Evolutionary conservation across 2,888 invertebrate genomes (phyloP), one percentile per base, ranked within the genome.

Genomic region (Tupiocoris notatus): DNA sequence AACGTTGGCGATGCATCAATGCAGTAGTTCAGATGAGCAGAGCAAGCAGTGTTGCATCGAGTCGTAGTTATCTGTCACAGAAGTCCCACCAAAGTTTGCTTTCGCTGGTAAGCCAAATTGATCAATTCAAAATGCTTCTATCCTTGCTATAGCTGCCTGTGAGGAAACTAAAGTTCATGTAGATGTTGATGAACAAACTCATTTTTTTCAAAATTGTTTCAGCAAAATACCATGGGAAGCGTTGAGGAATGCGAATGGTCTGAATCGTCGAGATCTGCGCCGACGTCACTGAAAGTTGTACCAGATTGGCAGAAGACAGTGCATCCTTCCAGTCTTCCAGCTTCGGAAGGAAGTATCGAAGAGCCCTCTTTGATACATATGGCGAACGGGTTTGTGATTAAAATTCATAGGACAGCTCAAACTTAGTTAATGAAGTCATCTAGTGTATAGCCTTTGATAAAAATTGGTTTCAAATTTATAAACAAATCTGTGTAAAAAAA

Each of bases 21-120:
- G 92, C 92, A 22, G 91, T 92, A 64, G 88, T 93, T 85, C 93
- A 94, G 85, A 86, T 93, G 62, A 93, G 93, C 83, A 88, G 94
- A 79, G 91, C 93, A 65, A 76, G 79, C 65, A 80, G 80, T 63
- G 61, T 70, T 1, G 67, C 17, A 16, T 75, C 79, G 16, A 79
- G 79, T 65, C 57, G 59, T n/a, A 71, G 63, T 22, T 25, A 59
- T 18, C 68, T 56, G 16, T 39, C 39, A 3, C 79, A 77, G 18
- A 70, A 62, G 12, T 58, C 73, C 18, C 77, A 79, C 63, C 66
- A 77, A 16, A 79, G 79, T 65, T 71, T 78, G 18, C 64, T 76
- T 25, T 80, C 80, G n/a, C 66, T 80, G 79, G 80, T 80, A 2
- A 68, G 77, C 56, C 7, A 21, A n/a, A 73, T 23, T 2, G 21